phyloP scores from a whole-genome alignment of 2,113 vertebrate species.

The Eulemur macaco region DNA sequence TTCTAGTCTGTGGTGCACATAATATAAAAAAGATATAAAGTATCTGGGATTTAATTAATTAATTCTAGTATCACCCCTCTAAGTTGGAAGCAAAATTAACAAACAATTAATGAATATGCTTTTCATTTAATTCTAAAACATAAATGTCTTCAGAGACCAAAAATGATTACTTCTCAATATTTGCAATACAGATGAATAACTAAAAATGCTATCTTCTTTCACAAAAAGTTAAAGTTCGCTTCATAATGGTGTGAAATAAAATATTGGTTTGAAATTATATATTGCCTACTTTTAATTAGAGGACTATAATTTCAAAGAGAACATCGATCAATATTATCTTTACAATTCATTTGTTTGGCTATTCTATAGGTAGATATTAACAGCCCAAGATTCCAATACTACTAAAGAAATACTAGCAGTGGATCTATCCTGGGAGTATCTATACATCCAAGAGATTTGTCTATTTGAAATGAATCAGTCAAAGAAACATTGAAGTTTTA shows the following conservation, averaged over 20 bases:
- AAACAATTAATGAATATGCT: neutral
- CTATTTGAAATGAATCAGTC: neutral
- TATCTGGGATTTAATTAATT: neutral
- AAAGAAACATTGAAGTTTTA: neutral
- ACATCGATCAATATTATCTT: neutral
- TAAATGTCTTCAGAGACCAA: neutral
- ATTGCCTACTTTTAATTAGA: neutral
- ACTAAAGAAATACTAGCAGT: conserved; percentile 11
- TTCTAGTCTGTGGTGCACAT: neutral
- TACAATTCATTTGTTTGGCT: neutral
- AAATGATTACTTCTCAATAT: neutral
- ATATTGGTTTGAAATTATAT: neutral
- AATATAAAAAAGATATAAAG: neutral
- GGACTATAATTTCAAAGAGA: conserved; percentile 12
- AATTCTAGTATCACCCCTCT: neutral
- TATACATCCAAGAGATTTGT: neutral
- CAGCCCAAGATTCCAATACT: neutral
- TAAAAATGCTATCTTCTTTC: neutral
- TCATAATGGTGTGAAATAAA: conserved; percentile 2
- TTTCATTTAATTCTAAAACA: neutral
- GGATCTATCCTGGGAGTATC: neutral
- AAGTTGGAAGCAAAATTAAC: neutral
- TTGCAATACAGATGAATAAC: neutral
- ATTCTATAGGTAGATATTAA: neutral
- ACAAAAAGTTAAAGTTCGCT: neutral